phyloP scores from a whole-genome alignment of 2,113 vertebrate species.

The Hypomesus transpacificus region DNA sequence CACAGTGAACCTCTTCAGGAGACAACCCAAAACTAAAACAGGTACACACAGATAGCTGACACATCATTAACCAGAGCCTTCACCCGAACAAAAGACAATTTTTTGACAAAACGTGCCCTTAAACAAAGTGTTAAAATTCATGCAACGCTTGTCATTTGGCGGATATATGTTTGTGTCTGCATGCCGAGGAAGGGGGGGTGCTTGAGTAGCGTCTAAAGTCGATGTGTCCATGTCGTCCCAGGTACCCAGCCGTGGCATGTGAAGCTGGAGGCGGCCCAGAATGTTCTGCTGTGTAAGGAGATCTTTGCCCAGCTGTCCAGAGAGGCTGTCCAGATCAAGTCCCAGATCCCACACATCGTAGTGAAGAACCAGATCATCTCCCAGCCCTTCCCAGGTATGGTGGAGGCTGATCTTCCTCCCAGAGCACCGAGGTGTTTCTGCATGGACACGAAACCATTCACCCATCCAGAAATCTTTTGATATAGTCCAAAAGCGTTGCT shows the following conservation, averaged over 20 bases:
- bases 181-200: no score
- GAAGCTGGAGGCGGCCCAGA: conserved; percentile 92
- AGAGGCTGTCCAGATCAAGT: conserved; percentile 98
- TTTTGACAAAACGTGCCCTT: neutral
- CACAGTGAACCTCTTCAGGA: conserved; percentile 88
- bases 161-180: no score
- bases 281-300: conserved; percentile 95
- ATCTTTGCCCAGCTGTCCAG: conserved; percentile 96
- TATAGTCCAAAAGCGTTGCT: no score
- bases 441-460: neutral
- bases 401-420: no score
- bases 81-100: no score
- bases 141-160: neutral
- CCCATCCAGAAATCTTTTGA: no score
- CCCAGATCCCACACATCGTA: conserved; percentile 96
- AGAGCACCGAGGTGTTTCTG: neutral
- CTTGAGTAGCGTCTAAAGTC: no score
- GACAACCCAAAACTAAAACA: conserved; percentile 83
- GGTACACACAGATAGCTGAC: conserved; percentile 61
- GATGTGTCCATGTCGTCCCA: conserved; percentile 41
- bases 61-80: neutral
- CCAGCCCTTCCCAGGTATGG: conserved; percentile 91
- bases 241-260: conserved; percentile 91
- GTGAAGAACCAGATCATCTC: conserved; percentile 99
- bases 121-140: neutral